Base-by-base conservation (phyloP, 2,113 vertebrate genomes). In the Panurus biarmicus region DNA sequence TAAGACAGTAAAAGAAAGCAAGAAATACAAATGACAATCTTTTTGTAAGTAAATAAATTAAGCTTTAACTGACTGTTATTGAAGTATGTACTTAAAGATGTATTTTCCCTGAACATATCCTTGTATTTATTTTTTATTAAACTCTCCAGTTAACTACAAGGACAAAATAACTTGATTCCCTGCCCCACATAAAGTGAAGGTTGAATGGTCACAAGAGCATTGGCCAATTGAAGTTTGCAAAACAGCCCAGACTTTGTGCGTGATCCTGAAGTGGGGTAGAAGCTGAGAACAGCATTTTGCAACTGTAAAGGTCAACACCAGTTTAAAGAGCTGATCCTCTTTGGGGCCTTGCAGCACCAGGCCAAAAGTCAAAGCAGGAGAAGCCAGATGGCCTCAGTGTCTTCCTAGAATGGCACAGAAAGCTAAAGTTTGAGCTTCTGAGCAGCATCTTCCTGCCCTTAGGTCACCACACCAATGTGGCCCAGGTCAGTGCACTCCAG, bases 401-500 rank as follows among this genome's bases (percentile, higher is more conserved):
- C 47, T 64, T 42, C 75, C 38, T 60, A 5, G 13, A 26, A 14
- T 56, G 71, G 62, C 56, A 28, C 17, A 54, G 83, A 18, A 62
- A 40, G 44, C 23, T n/a, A 2, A 53, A n/a, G 62, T 35, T 25
- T 8, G 26, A 21, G 29, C 21, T 67, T 76, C 35, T 7, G 0
- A n/a, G 2, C 22, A 66, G 31, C 29, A 51, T 18, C 26, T 51
- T 57, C 36, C 45, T 82, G 70, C 22, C 16, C 36, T 53, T 13
- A 9, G 33, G 19, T 35, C 35, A 66, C 14, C 29, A 38, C 28
- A 17, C 12, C 25, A 11, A 0, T 9, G 12, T 3, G 9, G 4
- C 5, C 8, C 26, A 17, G 13, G 11, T 60, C 23, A 21, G 0
- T 10, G 9, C 3, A 2, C 14, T 71, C 26, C 45, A 58, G n/a